Evolutionary conservation across 2,113 vertebrate species (phyloP).

Genomic region (Cinclus cinclus): DNA sequence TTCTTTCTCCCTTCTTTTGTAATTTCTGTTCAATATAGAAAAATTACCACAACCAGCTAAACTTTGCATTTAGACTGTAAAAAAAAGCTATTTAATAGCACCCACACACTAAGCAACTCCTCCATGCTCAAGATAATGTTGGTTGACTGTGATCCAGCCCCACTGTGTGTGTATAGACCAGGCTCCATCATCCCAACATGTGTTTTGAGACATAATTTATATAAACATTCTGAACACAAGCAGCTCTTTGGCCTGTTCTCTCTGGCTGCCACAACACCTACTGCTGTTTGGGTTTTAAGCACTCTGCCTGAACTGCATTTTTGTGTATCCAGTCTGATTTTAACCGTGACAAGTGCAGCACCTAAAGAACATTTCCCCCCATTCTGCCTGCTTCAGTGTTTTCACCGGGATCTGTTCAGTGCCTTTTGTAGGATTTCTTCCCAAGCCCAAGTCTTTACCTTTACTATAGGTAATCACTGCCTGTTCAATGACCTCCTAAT

Average conservation of each 20-base stretch:
- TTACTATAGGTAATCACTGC: background rate
- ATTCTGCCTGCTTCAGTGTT: fast-evolving
- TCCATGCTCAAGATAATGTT: background rate
- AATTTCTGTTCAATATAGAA: background rate
- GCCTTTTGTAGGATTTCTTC: background rate
- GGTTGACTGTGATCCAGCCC: background rate
- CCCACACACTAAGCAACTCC: background rate
- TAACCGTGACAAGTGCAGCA: background rate
- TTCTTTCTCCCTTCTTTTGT: background rate
- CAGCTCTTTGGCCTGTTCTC: background rate
- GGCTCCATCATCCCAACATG: fast-evolving
- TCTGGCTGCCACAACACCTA: background rate
- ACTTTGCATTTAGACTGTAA: background rate
- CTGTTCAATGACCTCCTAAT: background rate
- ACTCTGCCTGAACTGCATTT: background rate
- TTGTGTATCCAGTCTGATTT: background rate
- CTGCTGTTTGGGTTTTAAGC: background rate
- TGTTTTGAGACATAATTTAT: background rate
- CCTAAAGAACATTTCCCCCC: background rate
- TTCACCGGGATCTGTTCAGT: background rate
- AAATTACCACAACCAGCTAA: background rate
- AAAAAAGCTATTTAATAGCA: background rate
- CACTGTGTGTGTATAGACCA: background rate
- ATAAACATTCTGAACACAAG: background rate
- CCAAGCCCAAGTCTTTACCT: background rate